Conservation (phyloP, 2,113 vertebrate genomes). For the Chrysemys picta region DNA sequence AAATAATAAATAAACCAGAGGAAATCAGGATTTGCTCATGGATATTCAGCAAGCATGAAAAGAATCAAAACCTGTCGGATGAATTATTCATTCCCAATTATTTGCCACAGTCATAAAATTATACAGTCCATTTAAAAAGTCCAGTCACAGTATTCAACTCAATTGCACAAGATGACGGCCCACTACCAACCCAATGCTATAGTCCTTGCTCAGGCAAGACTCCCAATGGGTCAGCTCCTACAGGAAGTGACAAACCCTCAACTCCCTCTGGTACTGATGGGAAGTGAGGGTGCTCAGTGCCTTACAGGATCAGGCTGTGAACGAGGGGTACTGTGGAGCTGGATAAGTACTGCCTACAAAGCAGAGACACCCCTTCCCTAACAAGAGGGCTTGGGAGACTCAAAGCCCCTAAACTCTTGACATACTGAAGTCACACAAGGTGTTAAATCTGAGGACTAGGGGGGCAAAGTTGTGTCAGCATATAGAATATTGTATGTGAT, state of each 20-base stretch:
- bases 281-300: not conserved
- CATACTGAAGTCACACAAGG: not conserved
- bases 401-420: not conserved
- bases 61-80: slow-evolving; percentile 68
- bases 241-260: not conserved
- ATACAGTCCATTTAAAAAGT: slow-evolving; percentile 61
- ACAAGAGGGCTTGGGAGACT: too few relatives aligned
- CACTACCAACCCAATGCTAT: not conserved
- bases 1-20: slow-evolving; percentile 69
- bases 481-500: not conserved
- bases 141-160: slow-evolving; percentile 34
- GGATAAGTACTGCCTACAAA: not conserved
- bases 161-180: not conserved
- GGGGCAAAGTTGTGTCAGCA: not conserved
- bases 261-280: fast-evolving
- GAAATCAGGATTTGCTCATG: slow-evolving; percentile 70
- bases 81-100: slow-evolving; percentile 75
- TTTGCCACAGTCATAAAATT: slow-evolving; percentile 71
- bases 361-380: fast-evolving
- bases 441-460: not conserved
- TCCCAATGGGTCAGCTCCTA: not conserved
- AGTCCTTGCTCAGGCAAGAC: not conserved
- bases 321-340: fast-evolving
- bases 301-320: not conserved
- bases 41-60: slow-evolving; percentile 70